Evolutionary conservation across 2,797 vertebrate genomes (phyloP), one percentile per base, ranked within the genome.

Genomic region (Propithecus deckenii): DNA sequence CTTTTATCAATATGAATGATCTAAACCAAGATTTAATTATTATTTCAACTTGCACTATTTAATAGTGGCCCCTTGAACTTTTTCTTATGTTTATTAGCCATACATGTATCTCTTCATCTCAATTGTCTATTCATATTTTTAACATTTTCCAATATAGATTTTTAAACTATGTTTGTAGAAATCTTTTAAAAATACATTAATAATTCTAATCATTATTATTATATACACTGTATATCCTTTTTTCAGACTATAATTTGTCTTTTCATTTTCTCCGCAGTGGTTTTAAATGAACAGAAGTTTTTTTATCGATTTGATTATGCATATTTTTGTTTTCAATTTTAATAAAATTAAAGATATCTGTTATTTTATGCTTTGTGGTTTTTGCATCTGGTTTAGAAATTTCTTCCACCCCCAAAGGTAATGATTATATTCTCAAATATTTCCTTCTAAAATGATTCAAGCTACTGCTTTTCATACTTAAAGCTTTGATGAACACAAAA

Each of bases 301-400:
- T 65, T 65, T 61, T 91, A 9, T 71, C 28, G 61, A 67, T 78
- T 72, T 69, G 2, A 12, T 35, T 55, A 75, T 14, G 6, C 4
- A 63, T 71, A 74, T 17, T 91, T 94, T 93, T 71, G 1, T 4
- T 94, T 93, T 84, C 14, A 88, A 41, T 86, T 89, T 74, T 92
- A 72, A 63, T 57, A 46, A 74, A 79, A 93, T 61, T 83, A 96
- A 93, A 38, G 25, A 52, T 52, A 69, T 61, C 1, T 32, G 7
- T 35, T 91, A 10, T 52, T 52, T 35, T 4, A n/a, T 52, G 35
- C 30, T 15, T 76, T 94, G 13, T 18, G 7, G 41, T 15, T 65
- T 88, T 59, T 52, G 8, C 7, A 71, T 65, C 18, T 74, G 14
- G 5, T 59, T 78, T 35, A 35, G 69, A 59, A 89, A 17, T 71